Evolutionary conservation across 2,797 vertebrate genomes (phyloP).

Genomic region (Coendou prehensilis): DNA sequence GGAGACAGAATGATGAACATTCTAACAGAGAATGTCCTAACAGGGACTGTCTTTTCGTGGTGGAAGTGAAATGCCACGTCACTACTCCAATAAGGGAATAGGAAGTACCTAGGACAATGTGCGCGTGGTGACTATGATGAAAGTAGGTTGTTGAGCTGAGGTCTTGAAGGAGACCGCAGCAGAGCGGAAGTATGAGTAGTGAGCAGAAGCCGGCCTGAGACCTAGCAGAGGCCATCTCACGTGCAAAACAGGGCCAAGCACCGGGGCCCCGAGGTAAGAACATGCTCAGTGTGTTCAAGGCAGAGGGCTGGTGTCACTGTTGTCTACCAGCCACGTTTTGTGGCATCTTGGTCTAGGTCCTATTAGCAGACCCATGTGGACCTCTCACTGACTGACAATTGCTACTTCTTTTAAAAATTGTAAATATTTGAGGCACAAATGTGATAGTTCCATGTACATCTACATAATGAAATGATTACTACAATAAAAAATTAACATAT

Average conservation of each 20-base stretch:
- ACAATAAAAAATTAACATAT: background rate
- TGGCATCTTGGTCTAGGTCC: background rate
- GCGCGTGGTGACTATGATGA: background rate
- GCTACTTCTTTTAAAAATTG: background rate
- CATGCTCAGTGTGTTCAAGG: no score
- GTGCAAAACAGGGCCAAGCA: background rate
- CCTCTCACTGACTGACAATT: background rate
- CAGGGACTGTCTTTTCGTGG: background rate
- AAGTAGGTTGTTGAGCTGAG: background rate
- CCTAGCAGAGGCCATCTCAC: background rate
- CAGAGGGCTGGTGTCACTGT: background rate
- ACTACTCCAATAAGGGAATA: background rate
- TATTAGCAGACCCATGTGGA: background rate
- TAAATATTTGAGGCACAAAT: background rate
- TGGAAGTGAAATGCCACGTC: background rate
- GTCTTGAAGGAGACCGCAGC: background rate
- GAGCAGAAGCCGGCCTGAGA: background rate
- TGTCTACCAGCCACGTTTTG: fast-evolving
- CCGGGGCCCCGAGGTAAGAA: background rate
- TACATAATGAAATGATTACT: background rate
- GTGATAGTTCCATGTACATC: background rate
- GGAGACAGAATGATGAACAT: background rate
- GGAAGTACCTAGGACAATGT: background rate
- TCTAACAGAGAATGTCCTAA: no score
- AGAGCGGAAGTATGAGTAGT: background rate